Evolutionary conservation across 2,888 invertebrate species (phyloP).

Genomic region (Drosophila meridionalis): DNA sequence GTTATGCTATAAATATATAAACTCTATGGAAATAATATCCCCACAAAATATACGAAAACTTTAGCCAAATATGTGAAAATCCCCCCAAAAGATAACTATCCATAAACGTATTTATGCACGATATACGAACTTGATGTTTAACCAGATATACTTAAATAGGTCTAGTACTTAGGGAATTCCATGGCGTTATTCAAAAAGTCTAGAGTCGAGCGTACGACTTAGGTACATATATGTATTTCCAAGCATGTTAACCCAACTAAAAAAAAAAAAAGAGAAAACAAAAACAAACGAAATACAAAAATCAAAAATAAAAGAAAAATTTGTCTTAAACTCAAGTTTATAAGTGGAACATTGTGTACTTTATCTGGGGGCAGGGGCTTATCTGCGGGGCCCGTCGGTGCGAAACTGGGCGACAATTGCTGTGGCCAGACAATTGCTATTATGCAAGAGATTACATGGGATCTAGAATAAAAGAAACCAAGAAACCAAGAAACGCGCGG

Average conservation of each 20-base stretch:
- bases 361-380: constrained; percentile 34
- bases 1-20: background rate
- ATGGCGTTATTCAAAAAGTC: constrained; percentile 59
- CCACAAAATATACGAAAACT: constrained; percentile 13
- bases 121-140: constrained; percentile 51
- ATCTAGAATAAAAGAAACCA: constrained; percentile 1
- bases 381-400: constrained; percentile 47
- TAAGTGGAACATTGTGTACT: constrained; percentile 40
- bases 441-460: constrained; percentile 55
- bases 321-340: constrained; percentile 37
- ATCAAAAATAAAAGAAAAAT: constrained; percentile 45
- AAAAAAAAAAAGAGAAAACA: background rate
- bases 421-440: constrained; percentile 25
- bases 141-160: constrained; percentile 42
- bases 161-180: constrained; percentile 49
- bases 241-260: constrained; percentile 61
- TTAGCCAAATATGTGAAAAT: constrained; percentile 29
- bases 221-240: constrained; percentile 65
- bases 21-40: background rate
- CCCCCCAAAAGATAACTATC: constrained; percentile 22
- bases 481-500: constrained; percentile 12
- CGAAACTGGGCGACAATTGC: constrained; percentile 56
- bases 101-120: constrained; percentile 54
- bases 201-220: constrained; percentile 25
- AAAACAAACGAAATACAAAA: constrained; percentile 35